Conservation (phyloP, 2,888 invertebrate genomes). For the Heliconius sara region DNA sequence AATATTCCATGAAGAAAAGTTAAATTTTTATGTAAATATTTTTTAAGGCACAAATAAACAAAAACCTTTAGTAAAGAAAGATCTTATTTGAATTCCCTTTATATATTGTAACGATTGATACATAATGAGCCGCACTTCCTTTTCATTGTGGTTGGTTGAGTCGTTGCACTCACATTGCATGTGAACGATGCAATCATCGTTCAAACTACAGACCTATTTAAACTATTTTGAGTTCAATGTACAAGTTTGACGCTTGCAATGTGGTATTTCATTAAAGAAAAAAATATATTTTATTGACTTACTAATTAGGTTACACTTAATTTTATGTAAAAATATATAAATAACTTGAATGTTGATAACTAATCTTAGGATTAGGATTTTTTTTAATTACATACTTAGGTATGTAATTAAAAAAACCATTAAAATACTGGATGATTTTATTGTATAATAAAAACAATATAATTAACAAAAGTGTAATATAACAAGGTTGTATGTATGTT, state of each 20-base stretch:
- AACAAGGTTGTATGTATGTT: neutral
- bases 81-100: neutral
- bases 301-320: neutral
- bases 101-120: slow-evolving; percentile 7
- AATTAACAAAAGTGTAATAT: neutral
- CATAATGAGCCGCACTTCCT: slow-evolving; percentile 21
- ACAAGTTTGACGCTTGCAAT: neutral
- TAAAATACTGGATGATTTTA: neutral
- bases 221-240: neutral
- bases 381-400: neutral
- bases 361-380: neutral
- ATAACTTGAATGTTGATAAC: neutral
- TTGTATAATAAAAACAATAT: neutral
- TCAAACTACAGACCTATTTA: slow-evolving; percentile 12
- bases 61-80: neutral
- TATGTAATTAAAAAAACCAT: neutral
- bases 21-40: too few relatives aligned
- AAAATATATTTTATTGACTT: neutral
- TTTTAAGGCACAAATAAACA: neutral
- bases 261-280: neutral
- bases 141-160: slow-evolving; percentile 5
- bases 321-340: neutral
- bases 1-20: too few relatives aligned
- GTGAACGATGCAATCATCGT: slow-evolving; percentile 25
- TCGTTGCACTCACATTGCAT: slow-evolving; percentile 25